Evolutionary conservation across 2,888 invertebrate genomes (phyloP).

Genomic region (Agrotis exclamationis): DNA sequence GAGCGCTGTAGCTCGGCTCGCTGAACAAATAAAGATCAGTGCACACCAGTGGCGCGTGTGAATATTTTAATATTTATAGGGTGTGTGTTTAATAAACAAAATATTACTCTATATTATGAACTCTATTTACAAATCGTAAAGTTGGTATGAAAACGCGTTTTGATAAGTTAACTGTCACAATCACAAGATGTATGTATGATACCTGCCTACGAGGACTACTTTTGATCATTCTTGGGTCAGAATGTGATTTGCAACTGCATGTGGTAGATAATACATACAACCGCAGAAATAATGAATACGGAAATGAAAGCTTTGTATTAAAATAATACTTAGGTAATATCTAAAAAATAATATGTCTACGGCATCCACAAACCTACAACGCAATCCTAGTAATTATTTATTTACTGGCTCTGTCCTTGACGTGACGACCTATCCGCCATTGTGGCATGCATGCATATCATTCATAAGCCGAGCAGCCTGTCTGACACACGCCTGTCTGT

Average conservation of each 20-base stretch:
- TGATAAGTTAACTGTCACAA: not conserved
- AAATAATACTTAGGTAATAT: no score
- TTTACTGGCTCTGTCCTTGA: slow-evolving; percentile 51
- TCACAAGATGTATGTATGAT: no score
- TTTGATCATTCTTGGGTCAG: no score
- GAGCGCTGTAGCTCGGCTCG: slow-evolving; percentile 60
- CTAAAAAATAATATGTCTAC: no score
- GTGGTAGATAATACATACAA: no score
- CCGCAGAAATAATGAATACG: no score
- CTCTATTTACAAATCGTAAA: no score
- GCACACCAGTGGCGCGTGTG: slow-evolving; percentile 63
- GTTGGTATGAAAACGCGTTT: no score
- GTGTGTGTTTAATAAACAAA: no score
- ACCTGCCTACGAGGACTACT: no score
- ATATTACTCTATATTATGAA: not conserved
- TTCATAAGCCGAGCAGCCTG: slow-evolving; percentile 39
- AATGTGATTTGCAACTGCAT: no score
- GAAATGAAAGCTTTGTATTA: no score
- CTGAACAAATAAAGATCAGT: slow-evolving; percentile 70
- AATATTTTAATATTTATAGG: not conserved
- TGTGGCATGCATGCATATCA: slow-evolving; percentile 41
- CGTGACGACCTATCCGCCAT: slow-evolving; percentile 18
- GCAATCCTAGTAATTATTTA: slow-evolving; percentile 35
- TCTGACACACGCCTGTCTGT: slow-evolving; percentile 47
- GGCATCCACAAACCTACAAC: not conserved